phyloP scores from a whole-genome alignment of 2,113 vertebrate genomes.

The Pan paniscus region DNA sequence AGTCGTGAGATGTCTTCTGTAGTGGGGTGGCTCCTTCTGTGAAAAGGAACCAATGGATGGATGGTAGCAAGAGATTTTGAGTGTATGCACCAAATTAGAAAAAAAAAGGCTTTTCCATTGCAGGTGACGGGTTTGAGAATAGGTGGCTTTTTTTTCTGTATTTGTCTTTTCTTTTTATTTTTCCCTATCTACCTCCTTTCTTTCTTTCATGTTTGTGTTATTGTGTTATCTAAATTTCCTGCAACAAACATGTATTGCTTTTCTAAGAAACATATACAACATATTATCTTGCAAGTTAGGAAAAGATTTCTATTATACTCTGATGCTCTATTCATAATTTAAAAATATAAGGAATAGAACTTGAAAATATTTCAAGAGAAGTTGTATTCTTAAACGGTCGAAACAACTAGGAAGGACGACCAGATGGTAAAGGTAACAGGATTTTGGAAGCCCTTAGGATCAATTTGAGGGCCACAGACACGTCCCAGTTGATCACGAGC shows the following conservation, averaged over 20 bases:
- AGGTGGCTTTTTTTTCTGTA: not conserved
- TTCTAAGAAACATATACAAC: not conserved
- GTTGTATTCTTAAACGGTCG: not conserved
- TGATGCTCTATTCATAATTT: not conserved
- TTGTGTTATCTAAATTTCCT: not conserved
- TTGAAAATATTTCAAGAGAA: not conserved
- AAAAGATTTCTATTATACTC: not conserved
- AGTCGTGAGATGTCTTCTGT: fast-evolving
- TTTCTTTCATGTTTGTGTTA: not conserved
- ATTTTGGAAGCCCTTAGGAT: not conserved
- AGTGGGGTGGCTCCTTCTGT: fast-evolving
- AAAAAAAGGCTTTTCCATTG: fast-evolving
- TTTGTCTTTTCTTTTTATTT: not conserved
- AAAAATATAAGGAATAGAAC: not conserved
- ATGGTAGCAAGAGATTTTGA: fast-evolving
- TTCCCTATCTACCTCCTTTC: not conserved
- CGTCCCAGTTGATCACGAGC: fast-evolving
- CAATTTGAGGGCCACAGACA: not conserved
- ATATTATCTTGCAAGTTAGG: not conserved
- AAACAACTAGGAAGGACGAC: not conserved
- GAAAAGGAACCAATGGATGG: fast-evolving
- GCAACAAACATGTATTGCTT: not conserved
- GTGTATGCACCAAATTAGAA: fast-evolving
- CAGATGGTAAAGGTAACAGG: fast-evolving
- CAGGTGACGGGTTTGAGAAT: fast-evolving